Percentiles rank a stretch among this genome's conserved stretches.
These are phyloP conservation scores for Leptinotarsa undecemlineata DNA, from an alignment of 1,140 invertebrate genomes.

Conservation along the genomic window DNA sequence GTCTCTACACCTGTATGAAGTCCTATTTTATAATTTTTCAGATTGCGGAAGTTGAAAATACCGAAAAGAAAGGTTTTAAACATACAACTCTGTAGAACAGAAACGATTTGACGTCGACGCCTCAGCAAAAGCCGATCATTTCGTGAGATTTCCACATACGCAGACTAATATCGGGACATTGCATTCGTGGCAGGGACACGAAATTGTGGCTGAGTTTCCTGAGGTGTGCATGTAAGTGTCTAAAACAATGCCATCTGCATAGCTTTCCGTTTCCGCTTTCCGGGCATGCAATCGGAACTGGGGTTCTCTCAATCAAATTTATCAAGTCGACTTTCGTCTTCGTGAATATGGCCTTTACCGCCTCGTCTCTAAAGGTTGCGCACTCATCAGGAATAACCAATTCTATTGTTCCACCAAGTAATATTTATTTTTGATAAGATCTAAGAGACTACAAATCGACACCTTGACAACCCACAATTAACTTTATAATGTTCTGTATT, in stretches of 20 bases:
- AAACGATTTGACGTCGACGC: not conserved
- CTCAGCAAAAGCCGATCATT: slow-evolving; percentile 3
- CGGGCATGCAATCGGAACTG: slow-evolving; percentile 54
- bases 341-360: slow-evolving; percentile 44
- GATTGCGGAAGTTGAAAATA: not conserved
- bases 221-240: slow-evolving; percentile 53
- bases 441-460: slow-evolving; percentile 55
- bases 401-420: slow-evolving; percentile 51
- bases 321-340: slow-evolving; percentile 48
- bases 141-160: slow-evolving; percentile 21
- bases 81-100: not conserved
- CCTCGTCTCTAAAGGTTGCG: slow-evolving; percentile 32
- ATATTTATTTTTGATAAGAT: slow-evolving; percentile 57
- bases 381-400: slow-evolving; percentile 39
- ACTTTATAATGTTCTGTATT: slow-evolving; percentile 54
- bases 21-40: too few relatives aligned
- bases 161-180: slow-evolving; percentile 13
- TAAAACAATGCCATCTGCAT: slow-evolving; percentile 54
- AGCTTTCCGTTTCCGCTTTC: slow-evolving; percentile 52
- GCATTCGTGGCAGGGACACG: slow-evolving; percentile 27
- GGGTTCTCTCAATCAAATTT: slow-evolving; percentile 54
- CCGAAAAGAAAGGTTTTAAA: not conserved
- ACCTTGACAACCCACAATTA: slow-evolving; percentile 56
- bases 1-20: too few relatives aligned
- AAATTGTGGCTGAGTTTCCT: slow-evolving; percentile 48